These are phyloP conservation scores for Campopleginae sp. DNA, from an alignment of 2,888 invertebrate genomes.

Conservation along the genomic window DNA sequence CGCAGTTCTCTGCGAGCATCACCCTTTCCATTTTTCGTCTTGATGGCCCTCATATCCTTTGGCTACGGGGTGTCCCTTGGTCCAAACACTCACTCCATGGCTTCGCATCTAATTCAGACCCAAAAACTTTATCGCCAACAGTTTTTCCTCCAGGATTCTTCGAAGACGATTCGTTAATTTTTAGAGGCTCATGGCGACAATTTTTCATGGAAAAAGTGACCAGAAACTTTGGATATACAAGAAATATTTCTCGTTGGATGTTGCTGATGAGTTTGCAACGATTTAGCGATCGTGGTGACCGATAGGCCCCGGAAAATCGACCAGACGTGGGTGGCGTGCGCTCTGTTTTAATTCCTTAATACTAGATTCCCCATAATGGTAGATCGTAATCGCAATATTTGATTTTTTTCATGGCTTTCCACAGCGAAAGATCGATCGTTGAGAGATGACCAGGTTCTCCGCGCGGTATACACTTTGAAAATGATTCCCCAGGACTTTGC, in stretches of 20 bases:
- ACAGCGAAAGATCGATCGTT: constrained; percentile 17
- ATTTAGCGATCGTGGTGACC: background rate
- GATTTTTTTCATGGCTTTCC: background rate
- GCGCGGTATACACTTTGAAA: constrained; percentile 14
- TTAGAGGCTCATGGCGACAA: background rate
- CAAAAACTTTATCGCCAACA: background rate
- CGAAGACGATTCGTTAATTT: background rate
- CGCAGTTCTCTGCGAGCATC: constrained; percentile 52
- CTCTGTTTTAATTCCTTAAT: background rate
- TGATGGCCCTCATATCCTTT: constrained; percentile 12
- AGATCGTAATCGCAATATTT: background rate
- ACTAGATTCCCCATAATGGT: background rate
- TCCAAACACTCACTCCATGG: no score
- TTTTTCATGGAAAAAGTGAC: no score
- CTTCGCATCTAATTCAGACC: background rate
- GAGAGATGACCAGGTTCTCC: constrained; percentile 7
- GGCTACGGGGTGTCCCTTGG: constrained; percentile 7
- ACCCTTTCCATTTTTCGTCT: constrained; percentile 37
- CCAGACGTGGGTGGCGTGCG: background rate
- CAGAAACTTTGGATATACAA: background rate
- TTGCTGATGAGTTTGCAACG: background rate
- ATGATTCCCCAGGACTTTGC: constrained; percentile 19
- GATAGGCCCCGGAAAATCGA: background rate
- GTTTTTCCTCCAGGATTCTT: background rate
- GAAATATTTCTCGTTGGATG: no score